phyloP scores from a whole-genome alignment of 2,113 vertebrate species.

The Siphamia tubifer region DNA sequence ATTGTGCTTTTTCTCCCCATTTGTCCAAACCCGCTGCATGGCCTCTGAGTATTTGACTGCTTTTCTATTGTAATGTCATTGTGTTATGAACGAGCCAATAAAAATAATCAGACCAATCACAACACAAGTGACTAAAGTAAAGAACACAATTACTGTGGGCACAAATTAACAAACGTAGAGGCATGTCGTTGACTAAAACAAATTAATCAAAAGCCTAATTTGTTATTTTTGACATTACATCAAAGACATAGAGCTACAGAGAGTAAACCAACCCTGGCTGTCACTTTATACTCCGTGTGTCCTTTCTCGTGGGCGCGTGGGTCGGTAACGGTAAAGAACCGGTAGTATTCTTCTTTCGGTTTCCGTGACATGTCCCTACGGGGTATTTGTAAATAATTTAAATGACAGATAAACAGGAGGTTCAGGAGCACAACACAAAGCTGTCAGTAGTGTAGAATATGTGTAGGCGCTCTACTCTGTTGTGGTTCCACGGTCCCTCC shows the following conservation, averaged over 20 bases:
- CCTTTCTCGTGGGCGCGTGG: constrained; percentile 87
- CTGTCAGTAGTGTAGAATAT: not conserved
- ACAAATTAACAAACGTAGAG: not conserved
- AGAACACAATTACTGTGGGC: not conserved
- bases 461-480: not conserved
- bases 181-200: too few relatives aligned
- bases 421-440: not conserved
- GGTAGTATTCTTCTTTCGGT: constrained; percentile 84
- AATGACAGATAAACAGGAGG: not conserved
- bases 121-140: too few relatives aligned
- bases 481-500: constrained; percentile 23
- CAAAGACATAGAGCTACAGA: not conserved
- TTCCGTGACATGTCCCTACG: constrained; percentile 81
- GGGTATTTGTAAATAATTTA: not conserved
- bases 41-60: not conserved
- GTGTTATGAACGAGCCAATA: not conserved
- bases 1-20: not conserved
- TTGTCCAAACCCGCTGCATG: not conserved
- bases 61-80: not conserved
- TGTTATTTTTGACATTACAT: not conserved
- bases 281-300: constrained; percentile 91
- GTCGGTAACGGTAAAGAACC: constrained; percentile 86
- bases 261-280: constrained; percentile 82
- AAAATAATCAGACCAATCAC: not conserved
- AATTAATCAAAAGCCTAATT: not conserved